Evolutionary conservation across 2,113 vertebrate genomes (phyloP).

Genomic region (Gasterosteus aculeatus): DNA sequence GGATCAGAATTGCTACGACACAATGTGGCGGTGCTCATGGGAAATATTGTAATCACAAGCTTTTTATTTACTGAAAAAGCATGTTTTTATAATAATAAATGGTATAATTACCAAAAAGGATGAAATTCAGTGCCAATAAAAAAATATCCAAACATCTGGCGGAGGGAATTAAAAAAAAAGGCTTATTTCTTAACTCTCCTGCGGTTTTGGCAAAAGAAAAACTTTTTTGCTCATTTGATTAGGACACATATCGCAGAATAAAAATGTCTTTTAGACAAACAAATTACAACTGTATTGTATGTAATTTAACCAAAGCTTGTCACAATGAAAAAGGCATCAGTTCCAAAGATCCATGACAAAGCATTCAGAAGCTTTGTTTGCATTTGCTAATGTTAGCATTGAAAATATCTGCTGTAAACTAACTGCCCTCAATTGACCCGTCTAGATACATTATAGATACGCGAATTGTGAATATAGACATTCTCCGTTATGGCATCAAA

Average conservation of each 20-base stretch:
- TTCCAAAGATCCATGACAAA: neutral
- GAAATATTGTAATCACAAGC: too few relatives aligned
- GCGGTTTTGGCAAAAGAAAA: neutral
- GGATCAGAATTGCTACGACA: too few relatives aligned
- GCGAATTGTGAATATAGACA: neutral
- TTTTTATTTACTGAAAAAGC: neutral
- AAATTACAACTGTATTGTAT: conserved; percentile 8
- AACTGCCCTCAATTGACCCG: neutral
- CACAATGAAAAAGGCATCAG: neutral
- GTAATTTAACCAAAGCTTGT: neutral
- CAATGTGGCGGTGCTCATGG: too few relatives aligned
- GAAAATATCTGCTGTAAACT: neutral
- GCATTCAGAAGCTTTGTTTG: neutral
- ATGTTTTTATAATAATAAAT: neutral
- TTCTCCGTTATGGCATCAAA: neutral
- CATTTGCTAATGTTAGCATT: neutral
- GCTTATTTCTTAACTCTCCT: conserved; percentile 10
- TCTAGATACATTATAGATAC: neutral
- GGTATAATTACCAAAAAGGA: neutral
- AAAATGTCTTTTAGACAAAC: conserved; percentile 6
- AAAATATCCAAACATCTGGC: conserved; percentile 13
- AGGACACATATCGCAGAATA: neutral
- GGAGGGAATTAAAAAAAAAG: neutral
- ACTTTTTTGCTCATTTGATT: conserved; percentile 6
- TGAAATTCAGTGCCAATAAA: neutral